Evolutionary conservation across 2,113 vertebrate species (phyloP), one percentile per base, ranked within the genome.

Genomic region (Trichomycterus rosablanca): DNA sequence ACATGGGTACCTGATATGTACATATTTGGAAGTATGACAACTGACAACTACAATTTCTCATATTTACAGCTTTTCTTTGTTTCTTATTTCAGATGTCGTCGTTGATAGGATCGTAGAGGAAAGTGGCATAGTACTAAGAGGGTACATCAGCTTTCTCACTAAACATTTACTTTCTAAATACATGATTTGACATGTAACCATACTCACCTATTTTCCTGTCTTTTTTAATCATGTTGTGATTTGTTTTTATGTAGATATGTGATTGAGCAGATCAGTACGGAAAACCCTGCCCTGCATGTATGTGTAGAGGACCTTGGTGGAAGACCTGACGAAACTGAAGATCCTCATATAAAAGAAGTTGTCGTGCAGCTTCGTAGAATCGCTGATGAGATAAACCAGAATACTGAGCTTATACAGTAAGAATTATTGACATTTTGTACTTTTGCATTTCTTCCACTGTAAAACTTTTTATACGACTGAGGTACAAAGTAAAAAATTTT

Each of bases 51-150:
- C 6, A 4, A 11, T 30, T 23, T 10, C 1, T 16, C 43, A 23
- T 5, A 30, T 20, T 4, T 5, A 3, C 16, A 46, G 14, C 18
- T 52, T 39, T 18, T 42, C 10, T 44, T 11, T 30, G 2, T 51
- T 7, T 15, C 63, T n/a, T 57, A 5, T 71, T 75, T 7, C 67
- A 88, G 86, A 87, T 76, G 80, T 85, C 2, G 3, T 78, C 3
- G 86, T 88, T 71, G 86, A 89, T 53, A 67, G 37, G 16, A 86
- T 89, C 24, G 30, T 85, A 30, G 83, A 86, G 45, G 71, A 75
- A 57, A 73, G 79, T 35, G 87, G 78, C 1, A 59, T 86, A 42
- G 72, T 88, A 48, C 72, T 89, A 5, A 76, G 87, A 74, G 80
- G 81, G 87, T 88, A 72, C 68, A 67, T 68, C 7, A 9, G 15